phyloP scores from a whole-genome alignment of 2,113 vertebrate species.

The Myanophis thanlyinensis region DNA sequence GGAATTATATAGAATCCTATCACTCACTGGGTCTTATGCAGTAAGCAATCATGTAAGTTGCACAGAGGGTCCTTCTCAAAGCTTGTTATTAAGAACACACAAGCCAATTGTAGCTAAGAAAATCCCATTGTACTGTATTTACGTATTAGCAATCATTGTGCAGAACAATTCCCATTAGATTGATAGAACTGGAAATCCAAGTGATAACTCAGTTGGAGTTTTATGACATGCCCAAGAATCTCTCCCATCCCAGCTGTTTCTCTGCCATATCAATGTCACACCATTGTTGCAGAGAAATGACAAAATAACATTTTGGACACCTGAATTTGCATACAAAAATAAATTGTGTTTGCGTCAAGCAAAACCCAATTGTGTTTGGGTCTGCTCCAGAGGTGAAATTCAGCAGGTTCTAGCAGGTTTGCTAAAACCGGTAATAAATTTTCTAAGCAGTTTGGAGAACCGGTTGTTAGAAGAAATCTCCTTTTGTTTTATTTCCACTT shows the following conservation, averaged over 20 bases:
- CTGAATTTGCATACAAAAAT: neutral
- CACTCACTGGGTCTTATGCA: neutral
- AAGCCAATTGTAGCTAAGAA: neutral
- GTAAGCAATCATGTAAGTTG: neutral
- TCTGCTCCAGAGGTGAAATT: too few species aligned
- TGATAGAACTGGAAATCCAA: neutral
- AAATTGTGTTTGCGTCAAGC: too few species aligned
- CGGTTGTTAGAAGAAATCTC: too few species aligned
- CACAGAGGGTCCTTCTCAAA: neutral
- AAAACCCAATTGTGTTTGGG: too few species aligned
- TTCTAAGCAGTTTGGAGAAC: too few species aligned
- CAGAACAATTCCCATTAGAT: neutral
- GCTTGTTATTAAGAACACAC: neutral
- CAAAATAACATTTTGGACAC: neutral
- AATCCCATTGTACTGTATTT: neutral
- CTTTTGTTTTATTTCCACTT: too few species aligned
- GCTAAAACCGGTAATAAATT: too few species aligned
- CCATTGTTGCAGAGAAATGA: neutral
- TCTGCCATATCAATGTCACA: neutral
- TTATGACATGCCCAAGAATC: neutral
- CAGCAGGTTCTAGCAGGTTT: too few species aligned
- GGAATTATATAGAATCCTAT: neutral
- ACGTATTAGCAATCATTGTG: neutral
- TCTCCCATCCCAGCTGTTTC: neutral
- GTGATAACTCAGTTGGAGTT: neutral